Base-by-base conservation (phyloP, 1,140 invertebrate species). In the Zaprionus ornatus region DNA sequence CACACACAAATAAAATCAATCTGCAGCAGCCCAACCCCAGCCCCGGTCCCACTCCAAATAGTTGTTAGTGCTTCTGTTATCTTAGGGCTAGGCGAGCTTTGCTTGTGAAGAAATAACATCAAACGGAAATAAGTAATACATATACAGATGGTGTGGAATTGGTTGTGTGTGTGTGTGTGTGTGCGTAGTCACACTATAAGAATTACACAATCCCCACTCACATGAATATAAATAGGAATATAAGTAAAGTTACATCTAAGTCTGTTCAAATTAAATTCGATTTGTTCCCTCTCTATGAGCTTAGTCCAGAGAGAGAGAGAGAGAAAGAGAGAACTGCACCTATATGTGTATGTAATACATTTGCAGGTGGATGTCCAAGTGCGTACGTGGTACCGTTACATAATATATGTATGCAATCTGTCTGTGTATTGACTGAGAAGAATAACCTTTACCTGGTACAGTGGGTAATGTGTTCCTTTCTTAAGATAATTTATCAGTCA, bases 121-220 rank as follows among this genome's bases (percentile, higher is more conserved):
- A 48, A 82, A 84, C 72, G 80, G 81, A 83, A 84, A 77, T 68
- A 74, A 75, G 57, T 52, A 50, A 35, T 63, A 55, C 35, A 56
- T 59, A 72, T 45, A 52, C n/a, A 40, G 55, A 69, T 13, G 45
- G 45, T 45, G 29, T 62, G 19, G 42, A 5, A 48, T 7, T 45
- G 21, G 4, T n/a, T 69, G 45, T 19, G 27, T 48, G 2, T 67
- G 25, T 65, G n/a, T 63, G 57, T 50, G 21, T 52, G 5, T 5
- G 15, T 40, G 48, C 48, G 35, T 29, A 52, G 48, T 32, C 37
- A 56, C 25, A 29, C 23, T 23, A 69, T 48, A 42, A 55, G 48
- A 71, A 56, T 71, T 57, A 71, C 61, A 57, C 61, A 71, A 71
- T 71, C 48, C 21, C 48, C 21, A n/a, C n/a, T 50, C 4, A 17